Conservation (phyloP, 2,113 vertebrate genomes). For the Phalacrocorax brasilianus region DNA sequence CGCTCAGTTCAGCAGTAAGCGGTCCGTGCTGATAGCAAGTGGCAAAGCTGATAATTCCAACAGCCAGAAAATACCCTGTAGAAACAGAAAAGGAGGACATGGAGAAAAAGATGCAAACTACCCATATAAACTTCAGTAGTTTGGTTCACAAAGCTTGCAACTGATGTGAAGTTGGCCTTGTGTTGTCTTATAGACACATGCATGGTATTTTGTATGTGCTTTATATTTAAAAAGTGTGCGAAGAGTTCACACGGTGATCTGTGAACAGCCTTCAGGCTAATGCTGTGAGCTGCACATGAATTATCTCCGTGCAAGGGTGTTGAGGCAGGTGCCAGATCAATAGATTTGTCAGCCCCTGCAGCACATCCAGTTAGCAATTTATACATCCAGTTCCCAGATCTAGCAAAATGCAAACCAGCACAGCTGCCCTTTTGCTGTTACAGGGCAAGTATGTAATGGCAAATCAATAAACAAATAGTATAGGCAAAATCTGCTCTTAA, state of each 20-base stretch:
- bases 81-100: background rate
- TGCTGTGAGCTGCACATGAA: background rate
- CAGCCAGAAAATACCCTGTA: slow-evolving; percentile 74
- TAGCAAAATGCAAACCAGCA: background rate
- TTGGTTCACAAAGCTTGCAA: background rate
- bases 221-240: background rate
- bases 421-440: background rate
- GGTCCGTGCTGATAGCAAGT: slow-evolving; percentile 77
- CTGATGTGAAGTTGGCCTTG: background rate
- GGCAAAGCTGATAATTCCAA: slow-evolving; percentile 72
- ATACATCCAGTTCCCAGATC: background rate
- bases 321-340: background rate
- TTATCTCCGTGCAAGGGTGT: background rate
- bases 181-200: background rate
- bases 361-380: background rate
- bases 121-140: background rate
- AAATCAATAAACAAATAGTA: background rate
- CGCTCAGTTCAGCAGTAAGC: slow-evolving; percentile 44
- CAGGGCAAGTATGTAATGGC: background rate
- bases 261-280: background rate
- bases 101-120: background rate
- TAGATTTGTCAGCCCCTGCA: background rate
- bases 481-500: background rate
- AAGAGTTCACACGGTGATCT: background rate
- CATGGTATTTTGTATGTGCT: background rate